A percentile compares a stretch with the other conserved stretches of the same genome.
These are phyloP conservation scores for Anastrepha ludens DNA, from an alignment of 1,140 invertebrate species.

Conservation along the genomic window DNA sequence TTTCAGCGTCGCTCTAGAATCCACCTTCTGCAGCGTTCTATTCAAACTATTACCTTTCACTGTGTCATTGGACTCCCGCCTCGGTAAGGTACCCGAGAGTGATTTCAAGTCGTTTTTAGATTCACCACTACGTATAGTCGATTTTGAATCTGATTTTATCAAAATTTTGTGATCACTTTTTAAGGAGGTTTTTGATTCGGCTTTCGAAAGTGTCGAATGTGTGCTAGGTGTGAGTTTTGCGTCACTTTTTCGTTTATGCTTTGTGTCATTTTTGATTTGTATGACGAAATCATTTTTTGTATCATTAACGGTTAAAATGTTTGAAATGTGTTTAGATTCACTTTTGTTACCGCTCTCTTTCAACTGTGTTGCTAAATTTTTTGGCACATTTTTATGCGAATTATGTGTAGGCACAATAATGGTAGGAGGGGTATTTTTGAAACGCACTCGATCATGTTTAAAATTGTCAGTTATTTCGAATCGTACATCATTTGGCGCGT, in stretches of 20 bases:
- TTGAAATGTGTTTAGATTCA: conserved; percentile 9
- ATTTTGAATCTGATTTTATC: conserved; percentile 17
- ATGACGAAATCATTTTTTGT: conserved; percentile 21
- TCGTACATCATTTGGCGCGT: not conserved
- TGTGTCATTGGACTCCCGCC: not conserved
- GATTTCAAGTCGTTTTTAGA: conserved; percentile 32
- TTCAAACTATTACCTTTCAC: conserved; percentile 1
- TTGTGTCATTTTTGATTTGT: conserved; percentile 47
- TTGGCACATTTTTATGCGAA: conserved; percentile 17
- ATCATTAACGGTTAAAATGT: conserved; percentile 21
- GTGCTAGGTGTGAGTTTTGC: not conserved
- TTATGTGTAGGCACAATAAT: conserved; percentile 32
- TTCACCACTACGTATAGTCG: not conserved
- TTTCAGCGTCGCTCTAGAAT: conserved; percentile 11
- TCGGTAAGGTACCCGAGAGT: not conserved
- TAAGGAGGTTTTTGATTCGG: conserved; percentile 18
- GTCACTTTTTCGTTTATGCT: not conserved
- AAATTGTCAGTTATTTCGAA: not conserved
- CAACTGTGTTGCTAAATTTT: not conserved
- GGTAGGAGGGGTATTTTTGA: not conserved
- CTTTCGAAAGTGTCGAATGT: conserved; percentile 34
- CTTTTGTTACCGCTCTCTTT: not conserved
- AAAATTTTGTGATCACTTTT: conserved; percentile 15
- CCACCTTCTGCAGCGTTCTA: conserved; percentile 17
- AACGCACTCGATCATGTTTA: not conserved